These are phyloP conservation scores for Uloborus plumipes DNA, from an alignment of 2,888 invertebrate species.

Conservation along the genomic window DNA sequence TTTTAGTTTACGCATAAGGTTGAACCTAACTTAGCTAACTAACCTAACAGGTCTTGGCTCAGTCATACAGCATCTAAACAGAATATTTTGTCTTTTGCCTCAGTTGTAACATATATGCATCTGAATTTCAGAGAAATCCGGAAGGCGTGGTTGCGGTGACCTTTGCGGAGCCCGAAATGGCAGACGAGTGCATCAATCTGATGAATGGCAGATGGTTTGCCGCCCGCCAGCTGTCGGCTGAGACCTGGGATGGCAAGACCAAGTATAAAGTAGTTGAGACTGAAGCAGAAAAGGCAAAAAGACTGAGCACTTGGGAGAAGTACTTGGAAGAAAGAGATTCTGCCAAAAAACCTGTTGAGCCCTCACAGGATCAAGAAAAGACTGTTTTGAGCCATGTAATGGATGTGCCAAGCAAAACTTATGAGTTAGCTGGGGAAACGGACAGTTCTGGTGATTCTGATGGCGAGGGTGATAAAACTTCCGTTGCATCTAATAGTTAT, in stretches of 20 bases:
- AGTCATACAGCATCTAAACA: too few relatives aligned
- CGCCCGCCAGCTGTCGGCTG: conserved; percentile 85
- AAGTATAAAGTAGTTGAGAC: conserved; percentile 93
- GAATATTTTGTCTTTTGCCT: too few relatives aligned
- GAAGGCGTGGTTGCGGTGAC: conserved; percentile 94
- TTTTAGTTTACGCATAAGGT: too few relatives aligned
- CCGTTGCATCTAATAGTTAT: not conserved
- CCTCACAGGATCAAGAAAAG: not conserved
- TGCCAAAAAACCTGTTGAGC: not conserved
- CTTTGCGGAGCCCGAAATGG: conserved; percentile 90
- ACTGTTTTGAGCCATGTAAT: not conserved
- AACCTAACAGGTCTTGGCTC: too few relatives aligned
- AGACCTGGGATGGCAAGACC: conserved; percentile 95
- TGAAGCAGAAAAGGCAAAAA: conserved; percentile 84
- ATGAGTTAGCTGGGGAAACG: conserved; percentile 53
- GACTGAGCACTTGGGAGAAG: conserved; percentile 89
- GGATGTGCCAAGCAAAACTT: conserved; percentile 6
- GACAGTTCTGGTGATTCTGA: conserved; percentile 59
- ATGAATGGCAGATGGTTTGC: conserved; percentile 93
- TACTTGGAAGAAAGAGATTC: conserved; percentile 74
- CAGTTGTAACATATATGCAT: not conserved
- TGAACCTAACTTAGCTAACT: too few relatives aligned
- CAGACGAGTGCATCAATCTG: conserved; percentile 88
- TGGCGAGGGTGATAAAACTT: not conserved
- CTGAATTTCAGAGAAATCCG: conserved; percentile 80